These are phyloP conservation scores for Campoplex capitator DNA, from an alignment of 2,888 invertebrate species.

Conservation along the genomic window DNA sequence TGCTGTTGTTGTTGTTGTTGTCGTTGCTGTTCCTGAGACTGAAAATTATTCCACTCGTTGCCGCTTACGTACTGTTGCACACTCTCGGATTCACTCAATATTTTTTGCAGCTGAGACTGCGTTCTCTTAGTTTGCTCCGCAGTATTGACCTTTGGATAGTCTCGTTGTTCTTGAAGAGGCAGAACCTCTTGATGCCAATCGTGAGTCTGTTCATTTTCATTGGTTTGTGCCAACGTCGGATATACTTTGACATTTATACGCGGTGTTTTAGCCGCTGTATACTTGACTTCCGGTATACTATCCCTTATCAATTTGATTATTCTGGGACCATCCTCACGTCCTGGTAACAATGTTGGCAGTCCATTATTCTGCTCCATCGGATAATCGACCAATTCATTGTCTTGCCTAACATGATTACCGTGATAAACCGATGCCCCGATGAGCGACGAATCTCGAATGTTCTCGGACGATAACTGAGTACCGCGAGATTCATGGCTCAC, in stretches of 20 bases:
- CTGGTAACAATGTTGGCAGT: constrained; percentile 21
- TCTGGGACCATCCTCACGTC: constrained; percentile 47
- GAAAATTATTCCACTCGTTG: constrained; percentile 44
- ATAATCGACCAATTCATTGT: constrained; percentile 59
- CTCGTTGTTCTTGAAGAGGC: constrained; percentile 6
- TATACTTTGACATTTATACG: constrained; percentile 58
- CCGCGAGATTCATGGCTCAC: constrained; percentile 55
- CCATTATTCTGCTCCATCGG: constrained; percentile 43
- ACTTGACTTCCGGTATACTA: constrained; percentile 58
- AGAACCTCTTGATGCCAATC: constrained; percentile 18
- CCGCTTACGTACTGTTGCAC: constrained; percentile 52
- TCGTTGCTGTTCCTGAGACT: constrained; percentile 6
- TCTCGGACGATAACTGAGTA: constrained; percentile 58
- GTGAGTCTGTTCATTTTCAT: constrained; percentile 9
- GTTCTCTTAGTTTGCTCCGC: constrained; percentile 24
- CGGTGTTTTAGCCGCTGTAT: constrained; percentile 49
- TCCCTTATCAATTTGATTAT: constrained; percentile 64
- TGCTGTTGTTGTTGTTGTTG: constrained; percentile 31
- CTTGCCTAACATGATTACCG: constrained; percentile 59
- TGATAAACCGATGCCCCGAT: constrained; percentile 54
- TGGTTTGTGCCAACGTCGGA: constrained; percentile 1
- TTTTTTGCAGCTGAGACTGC: constrained; percentile 59
- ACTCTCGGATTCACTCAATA: constrained; percentile 57
- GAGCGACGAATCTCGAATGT: constrained; percentile 33
- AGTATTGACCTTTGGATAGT: background rate